Percentiles rank a stretch among this genome's conserved stretches.
Evolutionary conservation across 2,888 invertebrate species (phyloP).

Genomic region (Ophonus ardosiacus): DNA sequence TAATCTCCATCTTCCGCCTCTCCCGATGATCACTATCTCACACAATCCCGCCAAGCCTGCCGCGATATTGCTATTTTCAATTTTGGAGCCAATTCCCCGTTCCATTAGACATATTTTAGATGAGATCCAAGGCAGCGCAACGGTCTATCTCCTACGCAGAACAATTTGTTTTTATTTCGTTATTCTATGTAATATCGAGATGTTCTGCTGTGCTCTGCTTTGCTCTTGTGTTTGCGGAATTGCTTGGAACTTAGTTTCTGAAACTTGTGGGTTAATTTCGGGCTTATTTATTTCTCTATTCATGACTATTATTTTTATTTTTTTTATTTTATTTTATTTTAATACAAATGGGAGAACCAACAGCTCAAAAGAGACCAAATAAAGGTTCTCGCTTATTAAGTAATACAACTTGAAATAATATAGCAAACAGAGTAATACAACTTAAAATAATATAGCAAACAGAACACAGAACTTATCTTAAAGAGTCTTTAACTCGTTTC

Average conservation of each 20-base stretch:
- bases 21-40: constrained; percentile 11
- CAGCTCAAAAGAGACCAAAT: too few relatives aligned
- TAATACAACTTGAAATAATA: too few relatives aligned
- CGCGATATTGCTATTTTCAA: constrained; percentile 63
- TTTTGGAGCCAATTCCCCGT: constrained; percentile 63
- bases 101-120: constrained; percentile 64
- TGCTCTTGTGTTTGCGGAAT: constrained; percentile 30
- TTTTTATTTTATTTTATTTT: too few relatives aligned
- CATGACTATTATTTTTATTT: too few relatives aligned
- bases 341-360: too few relatives aligned
- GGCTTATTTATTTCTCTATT: constrained; percentile 28
- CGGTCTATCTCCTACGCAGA: constrained; percentile 49
- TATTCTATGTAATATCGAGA: constrained; percentile 56
- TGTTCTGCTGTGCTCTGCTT: constrained; percentile 1
- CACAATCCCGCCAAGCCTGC: constrained; percentile 12
- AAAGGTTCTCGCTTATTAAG: too few relatives aligned
- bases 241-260: constrained; percentile 49
- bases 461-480: too few relatives aligned
- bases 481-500: too few relatives aligned
- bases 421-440: too few relatives aligned
- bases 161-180: constrained; percentile 62
- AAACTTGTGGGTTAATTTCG: constrained; percentile 41
- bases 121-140: constrained; percentile 46
- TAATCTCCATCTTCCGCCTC: background rate
- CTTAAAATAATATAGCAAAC: too few relatives aligned